Evolutionary conservation across 2,797 vertebrate species (phyloP), one percentile per base, ranked within the genome.

Genomic region (Peromyscus attwateri): DNA sequence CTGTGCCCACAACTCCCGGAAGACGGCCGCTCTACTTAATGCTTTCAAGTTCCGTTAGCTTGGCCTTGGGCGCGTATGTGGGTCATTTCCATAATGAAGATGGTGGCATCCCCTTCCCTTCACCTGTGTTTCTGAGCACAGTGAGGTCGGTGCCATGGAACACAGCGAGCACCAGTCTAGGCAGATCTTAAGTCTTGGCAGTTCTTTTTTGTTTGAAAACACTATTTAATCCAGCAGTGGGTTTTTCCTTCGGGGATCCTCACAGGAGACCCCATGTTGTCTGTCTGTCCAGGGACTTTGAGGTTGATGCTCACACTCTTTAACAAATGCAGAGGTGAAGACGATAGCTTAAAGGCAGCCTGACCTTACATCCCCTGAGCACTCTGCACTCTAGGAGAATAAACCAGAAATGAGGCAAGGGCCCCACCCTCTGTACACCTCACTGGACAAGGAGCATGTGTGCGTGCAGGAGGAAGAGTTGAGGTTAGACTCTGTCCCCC

Each of bases 191-290:
- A 62, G 57, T 82, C 57, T 83, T n/a, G 13, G n/a, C 84, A 60
- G 0, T 84, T 93, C 83, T 95, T 83, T 66, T 8, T 23, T n/a
- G 14, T 76, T 83, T 82, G 68, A 93, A 91, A 92, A 52, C 43
- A 46, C 27, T 57, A 27, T 81, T 57, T 82, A 84, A 77, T 40
- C 68, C 82, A 29, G 40, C 95, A 60, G 12, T 0, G 10, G 31
- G 23, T 60, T 92, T 92, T 95, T 71, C 64, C 70, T 96, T 91
- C 46, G 55, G 57, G 49, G 82, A 62, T 62, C 88, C 19, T 97
- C 73, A 70, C 5, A 80, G 77, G 43, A 77, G 84, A 49, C 66
- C 13, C 71, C 68, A 34, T 57, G 14, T 68, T 93, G 16, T 71
- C 81, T 91, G 27, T 60, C 9, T 16, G 17, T n/a, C 21, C 17